A percentile compares a stretch with the other conserved stretches of the same genome.
Conservation (phyloP, 2,797 vertebrate genomes). For the Enoplosus armatus region DNA sequence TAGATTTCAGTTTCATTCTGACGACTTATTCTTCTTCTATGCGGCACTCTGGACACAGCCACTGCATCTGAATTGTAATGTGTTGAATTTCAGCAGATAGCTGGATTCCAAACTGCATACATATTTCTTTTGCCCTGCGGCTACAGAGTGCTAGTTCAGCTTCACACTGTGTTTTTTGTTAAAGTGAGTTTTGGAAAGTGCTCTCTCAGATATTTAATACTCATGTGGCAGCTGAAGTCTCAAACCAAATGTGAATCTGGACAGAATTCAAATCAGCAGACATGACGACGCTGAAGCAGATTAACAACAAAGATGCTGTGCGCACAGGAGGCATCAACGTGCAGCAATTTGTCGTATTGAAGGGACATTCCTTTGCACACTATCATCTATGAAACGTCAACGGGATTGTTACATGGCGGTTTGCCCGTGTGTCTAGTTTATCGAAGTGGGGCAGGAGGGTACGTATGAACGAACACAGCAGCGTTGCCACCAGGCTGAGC, state of each 20-base stretch:
- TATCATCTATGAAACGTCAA: neutral
- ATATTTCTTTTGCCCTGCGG: no score
- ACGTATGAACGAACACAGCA: neutral
- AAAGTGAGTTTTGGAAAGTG: neutral
- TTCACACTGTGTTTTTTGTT: neutral
- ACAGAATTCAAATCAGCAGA: neutral
- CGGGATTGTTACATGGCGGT: neutral
- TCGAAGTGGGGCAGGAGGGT: neutral
- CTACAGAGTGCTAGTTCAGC: no score
- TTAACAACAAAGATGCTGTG: neutral
- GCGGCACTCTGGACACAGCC: neutral
- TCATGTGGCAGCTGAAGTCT: neutral
- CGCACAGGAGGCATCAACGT: neutral
- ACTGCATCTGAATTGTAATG: neutral
- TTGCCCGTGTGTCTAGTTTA: neutral
- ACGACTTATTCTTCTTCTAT: neutral
- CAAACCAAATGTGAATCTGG: conserved; percentile 3
- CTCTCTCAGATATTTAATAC: no score
- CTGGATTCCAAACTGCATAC: no score
- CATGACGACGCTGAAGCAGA: no score
- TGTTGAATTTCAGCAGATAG: neutral
- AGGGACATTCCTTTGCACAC: neutral
- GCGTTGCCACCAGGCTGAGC: neutral
- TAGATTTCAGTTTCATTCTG: conserved; percentile 59
- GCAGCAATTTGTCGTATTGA: neutral